Base-by-base conservation (phyloP, 2,797 vertebrate genomes). In the Scomberomorus guttatus region DNA sequence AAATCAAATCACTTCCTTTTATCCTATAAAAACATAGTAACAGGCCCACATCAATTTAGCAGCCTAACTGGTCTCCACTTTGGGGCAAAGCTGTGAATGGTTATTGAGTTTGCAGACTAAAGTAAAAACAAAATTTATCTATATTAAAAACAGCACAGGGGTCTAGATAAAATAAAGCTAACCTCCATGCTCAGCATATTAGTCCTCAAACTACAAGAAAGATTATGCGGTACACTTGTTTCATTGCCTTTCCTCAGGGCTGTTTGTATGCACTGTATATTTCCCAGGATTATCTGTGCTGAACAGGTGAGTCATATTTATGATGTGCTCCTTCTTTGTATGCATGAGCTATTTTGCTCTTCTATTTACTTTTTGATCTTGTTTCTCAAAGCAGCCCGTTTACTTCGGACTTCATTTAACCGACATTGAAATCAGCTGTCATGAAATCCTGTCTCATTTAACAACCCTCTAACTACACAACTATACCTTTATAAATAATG, bases 301-400 rank as follows among this genome's bases (percentile, higher is more conserved):
- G 50, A 68, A 27, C 4, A 27, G 20, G 32, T 64, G 6, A 42
- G 39, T 72, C 54, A 50, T 24, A 34, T 32, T 51, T 58, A 1
- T 24, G 22, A 8, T 50, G 39, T 9, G 1, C 48, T 60, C 15
- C 25, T 60, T 24, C 32, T 74, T 34, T 32, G 24, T 46, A 20
- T 37, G 34, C 39, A 4, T 57, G 63, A 62, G 51, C 29, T 56
- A 34, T 15, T 57, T 67, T 32, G 18, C 8, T 51, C 2, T 54
- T 58, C 8, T 7, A 15, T 51, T 60, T 25, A 3, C 11, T 42
- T 67, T 37, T 34, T 32, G 9, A 57, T 56, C 50, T 37, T 60
- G 37, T 72, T 55, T 17, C 37, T 67, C 46, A 50, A 9, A 71
- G 54, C 61, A 71, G 44, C 54, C 75, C 51, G 29, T 62, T 77